These are phyloP conservation scores for Dorcus hopei DNA, from an alignment of 2,888 invertebrate species.

Conservation along the genomic window DNA sequence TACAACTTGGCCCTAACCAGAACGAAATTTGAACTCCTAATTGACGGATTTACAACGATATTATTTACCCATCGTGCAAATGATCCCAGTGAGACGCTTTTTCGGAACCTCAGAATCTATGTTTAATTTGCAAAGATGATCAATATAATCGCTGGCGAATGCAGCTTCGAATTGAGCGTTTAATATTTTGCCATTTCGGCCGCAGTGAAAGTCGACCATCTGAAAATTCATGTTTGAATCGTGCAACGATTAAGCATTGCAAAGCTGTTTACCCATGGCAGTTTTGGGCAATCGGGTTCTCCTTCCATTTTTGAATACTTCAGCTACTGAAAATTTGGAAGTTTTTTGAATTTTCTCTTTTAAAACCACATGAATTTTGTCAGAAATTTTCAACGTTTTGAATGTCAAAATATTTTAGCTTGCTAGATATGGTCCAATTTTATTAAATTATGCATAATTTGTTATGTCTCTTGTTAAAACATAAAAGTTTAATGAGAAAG, in stretches of 20 bases:
- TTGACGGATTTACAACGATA: neutral
- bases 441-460: too few species aligned
- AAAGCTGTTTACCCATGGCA: conserved; percentile 39
- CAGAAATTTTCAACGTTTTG: neutral
- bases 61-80: conserved; percentile 54
- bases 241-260: neutral
- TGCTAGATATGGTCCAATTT: too few species aligned
- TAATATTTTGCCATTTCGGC: conserved; percentile 43
- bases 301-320: conserved; percentile 1
- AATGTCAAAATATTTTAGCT: too few species aligned
- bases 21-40: neutral
- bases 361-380: neutral
- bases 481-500: too few species aligned
- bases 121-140: conserved; percentile 52
- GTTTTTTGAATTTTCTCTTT: neutral
- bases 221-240: conserved; percentile 13
- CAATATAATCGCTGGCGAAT: conserved; percentile 51
- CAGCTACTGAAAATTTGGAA: neutral
- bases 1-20: conserved; percentile 23
- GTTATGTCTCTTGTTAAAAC: too few species aligned
- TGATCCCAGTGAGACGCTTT: conserved; percentile 55
- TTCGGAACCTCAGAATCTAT: conserved; percentile 49
- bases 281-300: conserved; percentile 34
- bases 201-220: conserved; percentile 46
- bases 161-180: conserved; percentile 54